A percentile compares a stretch with the other conserved stretches of the same genome.
Conservation (phyloP, 2,113 vertebrate genomes). For the Illadopsis cleaveri region DNA sequence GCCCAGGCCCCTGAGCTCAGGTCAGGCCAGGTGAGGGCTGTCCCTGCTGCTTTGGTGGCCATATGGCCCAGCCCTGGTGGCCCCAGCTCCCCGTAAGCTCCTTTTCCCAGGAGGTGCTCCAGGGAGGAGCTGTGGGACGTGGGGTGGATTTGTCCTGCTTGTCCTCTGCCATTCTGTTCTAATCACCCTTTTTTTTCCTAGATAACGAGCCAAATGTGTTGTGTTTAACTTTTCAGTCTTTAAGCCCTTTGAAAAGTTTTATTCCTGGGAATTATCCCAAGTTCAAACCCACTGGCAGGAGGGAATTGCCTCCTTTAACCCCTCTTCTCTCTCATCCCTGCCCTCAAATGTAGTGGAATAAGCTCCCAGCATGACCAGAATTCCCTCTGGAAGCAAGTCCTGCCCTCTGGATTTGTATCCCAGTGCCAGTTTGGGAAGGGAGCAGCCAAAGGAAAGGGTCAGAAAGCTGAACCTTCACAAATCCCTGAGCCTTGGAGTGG, state of each 20-base stretch:
- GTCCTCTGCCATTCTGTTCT: no score
- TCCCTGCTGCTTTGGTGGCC: neutral
- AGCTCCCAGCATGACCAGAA: neutral
- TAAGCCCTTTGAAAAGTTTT: neutral
- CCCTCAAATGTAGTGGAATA: neutral
- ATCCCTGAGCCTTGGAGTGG: neutral
- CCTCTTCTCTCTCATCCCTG: neutral
- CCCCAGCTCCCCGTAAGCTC: neutral
- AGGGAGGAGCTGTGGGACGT: fast-evolving
- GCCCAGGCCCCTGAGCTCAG: neutral
- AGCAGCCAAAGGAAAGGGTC: neutral
- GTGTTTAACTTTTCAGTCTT: neutral
- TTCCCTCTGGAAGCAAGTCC: neutral
- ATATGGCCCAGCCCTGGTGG: neutral
- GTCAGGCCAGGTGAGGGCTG: neutral
- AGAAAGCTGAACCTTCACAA: neutral
- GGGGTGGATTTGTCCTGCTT: neutral
- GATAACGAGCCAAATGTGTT: neutral
- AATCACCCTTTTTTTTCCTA: neutral
- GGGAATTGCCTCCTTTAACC: neutral
- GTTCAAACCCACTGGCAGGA: neutral
- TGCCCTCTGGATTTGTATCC: neutral
- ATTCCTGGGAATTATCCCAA: neutral
- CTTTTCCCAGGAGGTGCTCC: neutral
- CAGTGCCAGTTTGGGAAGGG: neutral